Percentiles rank a stretch among this genome's conserved stretches.
phyloP scores from a whole-genome alignment of 2,797 vertebrate species.

The Carcharodon carcharias region DNA sequence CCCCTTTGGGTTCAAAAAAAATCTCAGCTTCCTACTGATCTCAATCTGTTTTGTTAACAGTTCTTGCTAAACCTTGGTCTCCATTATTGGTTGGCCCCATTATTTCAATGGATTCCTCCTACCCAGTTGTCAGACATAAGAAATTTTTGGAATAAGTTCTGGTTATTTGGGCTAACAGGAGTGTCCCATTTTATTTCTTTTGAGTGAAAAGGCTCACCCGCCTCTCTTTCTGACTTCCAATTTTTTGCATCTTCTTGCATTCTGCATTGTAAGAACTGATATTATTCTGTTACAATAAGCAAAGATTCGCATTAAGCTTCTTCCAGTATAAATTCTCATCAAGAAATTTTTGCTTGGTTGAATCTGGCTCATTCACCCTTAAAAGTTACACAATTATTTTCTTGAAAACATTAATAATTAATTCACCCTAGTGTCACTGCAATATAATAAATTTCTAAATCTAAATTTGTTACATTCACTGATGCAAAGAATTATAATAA shows the following conservation, averaged over 20 bases:
- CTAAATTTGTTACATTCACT: neutral
- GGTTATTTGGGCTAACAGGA: neutral
- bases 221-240: neutral
- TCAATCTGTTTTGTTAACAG: neutral
- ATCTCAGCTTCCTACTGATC: neutral
- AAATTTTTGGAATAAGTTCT: neutral
- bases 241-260: neutral
- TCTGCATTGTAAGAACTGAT: neutral
- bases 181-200: neutral
- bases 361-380: neutral
- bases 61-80: neutral
- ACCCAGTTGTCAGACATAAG: neutral
- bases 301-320: neutral
- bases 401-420: neutral
- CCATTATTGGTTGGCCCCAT: neutral
- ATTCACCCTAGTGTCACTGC: neutral
- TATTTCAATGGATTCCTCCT: neutral
- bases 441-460: neutral
- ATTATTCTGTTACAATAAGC: neutral
- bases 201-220: neutral
- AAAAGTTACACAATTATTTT: neutral
- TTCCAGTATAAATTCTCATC: neutral
- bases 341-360: neutral
- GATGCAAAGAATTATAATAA: neutral
- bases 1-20: too few relatives aligned